These are phyloP conservation scores for Phyto melanocephala DNA, from an alignment of 2,888 invertebrate species.

Conservation along the genomic window DNA sequence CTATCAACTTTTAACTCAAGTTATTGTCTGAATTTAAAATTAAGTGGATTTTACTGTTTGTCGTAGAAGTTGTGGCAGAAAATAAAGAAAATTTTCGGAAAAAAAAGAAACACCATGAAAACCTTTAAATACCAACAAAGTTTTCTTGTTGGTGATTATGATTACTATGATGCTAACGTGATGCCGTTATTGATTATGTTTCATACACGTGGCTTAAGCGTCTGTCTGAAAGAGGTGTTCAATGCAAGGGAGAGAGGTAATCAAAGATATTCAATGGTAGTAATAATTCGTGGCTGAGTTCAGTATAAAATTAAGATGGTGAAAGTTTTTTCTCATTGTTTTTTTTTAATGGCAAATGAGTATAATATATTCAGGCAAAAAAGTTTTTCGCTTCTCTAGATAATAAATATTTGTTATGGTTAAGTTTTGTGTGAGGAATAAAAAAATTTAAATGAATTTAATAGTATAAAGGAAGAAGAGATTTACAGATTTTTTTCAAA, in stretches of 20 bases:
- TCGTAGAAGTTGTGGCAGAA: not conserved
- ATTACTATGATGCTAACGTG: not conserved
- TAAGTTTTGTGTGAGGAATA: not conserved
- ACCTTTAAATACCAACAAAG: slow-evolving; percentile 44
- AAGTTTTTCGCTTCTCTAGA: not conserved
- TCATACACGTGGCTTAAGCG: not conserved
- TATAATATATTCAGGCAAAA: slow-evolving; percentile 9
- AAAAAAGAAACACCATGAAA: slow-evolving; percentile 34
- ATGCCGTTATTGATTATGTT: slow-evolving; percentile 4
- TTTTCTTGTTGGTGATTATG: not conserved
- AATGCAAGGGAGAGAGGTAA: not conserved
- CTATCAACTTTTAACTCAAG: not conserved
- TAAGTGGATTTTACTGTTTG: slow-evolving; percentile 66
- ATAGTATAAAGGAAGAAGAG: not conserved
- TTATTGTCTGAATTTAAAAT: slow-evolving; percentile 61
- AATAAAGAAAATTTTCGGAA: not conserved
- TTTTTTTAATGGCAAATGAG: slow-evolving; percentile 13
- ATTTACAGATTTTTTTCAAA: not conserved
- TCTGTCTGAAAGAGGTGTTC: not conserved
- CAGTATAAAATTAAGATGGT: not conserved
- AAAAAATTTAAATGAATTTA: not conserved
- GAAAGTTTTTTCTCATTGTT: slow-evolving; percentile 4
- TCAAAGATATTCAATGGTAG: slow-evolving; percentile 19
- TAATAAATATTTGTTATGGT: slow-evolving; percentile 14
- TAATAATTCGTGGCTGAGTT: slow-evolving; percentile 25